phyloP scores from a whole-genome alignment of 1,140 invertebrate species.

The Ctenoplectra terminalis region DNA sequence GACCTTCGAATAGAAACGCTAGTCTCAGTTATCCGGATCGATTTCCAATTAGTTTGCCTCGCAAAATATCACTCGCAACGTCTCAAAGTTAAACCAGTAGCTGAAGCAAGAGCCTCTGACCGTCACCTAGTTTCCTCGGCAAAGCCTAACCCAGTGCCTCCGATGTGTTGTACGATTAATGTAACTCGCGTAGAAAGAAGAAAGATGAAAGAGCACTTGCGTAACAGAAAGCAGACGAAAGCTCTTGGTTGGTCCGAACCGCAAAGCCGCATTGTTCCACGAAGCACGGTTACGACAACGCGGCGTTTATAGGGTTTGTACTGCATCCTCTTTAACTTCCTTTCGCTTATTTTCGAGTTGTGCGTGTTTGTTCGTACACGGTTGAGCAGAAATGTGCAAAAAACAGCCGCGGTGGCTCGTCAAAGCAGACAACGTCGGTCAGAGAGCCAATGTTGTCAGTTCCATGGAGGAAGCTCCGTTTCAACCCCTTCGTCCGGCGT shows the following conservation, averaged over 20 bases:
- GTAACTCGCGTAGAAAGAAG: not conserved
- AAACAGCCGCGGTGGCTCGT: not conserved
- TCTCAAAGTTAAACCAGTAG: not conserved
- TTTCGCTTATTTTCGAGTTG: not conserved
- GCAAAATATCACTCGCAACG: not conserved
- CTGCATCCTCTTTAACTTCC: constrained; percentile 36
- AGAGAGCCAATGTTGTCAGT: constrained; percentile 20
- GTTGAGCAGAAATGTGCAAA: not conserved
- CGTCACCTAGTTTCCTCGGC: not conserved
- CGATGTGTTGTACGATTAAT: not conserved
- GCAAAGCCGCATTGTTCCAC: constrained; percentile 23
- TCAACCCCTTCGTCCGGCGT: constrained; percentile 41
- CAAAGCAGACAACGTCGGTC: not conserved
- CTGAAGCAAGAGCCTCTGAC: no score
- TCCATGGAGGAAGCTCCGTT: constrained; percentile 68
- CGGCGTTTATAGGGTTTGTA: constrained; percentile 28
- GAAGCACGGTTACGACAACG: constrained; percentile 37
- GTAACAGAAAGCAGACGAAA: constrained; percentile 9
- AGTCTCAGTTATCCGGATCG: no score
- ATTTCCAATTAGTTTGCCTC: not conserved
- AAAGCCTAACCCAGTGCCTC: not conserved
- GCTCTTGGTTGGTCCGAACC: not conserved
- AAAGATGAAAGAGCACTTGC: not conserved
- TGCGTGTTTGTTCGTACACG: not conserved
- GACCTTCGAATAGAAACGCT: not conserved